These are phyloP conservation scores for Vombatus ursinus DNA, from an alignment of 2,113 vertebrate genomes.

Conservation along the genomic window DNA sequence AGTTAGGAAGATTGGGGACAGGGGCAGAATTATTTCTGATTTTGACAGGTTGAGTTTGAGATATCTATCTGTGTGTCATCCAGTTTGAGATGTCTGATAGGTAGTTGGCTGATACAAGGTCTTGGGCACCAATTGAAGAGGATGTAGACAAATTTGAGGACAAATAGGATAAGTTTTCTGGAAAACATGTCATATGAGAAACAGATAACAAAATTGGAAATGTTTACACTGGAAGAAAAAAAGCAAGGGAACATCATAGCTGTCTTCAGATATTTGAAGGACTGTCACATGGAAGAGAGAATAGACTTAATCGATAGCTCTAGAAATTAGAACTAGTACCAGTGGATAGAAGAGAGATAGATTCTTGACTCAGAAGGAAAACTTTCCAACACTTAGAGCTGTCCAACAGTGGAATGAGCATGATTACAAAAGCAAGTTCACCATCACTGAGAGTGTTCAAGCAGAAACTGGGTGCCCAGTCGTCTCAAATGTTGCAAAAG, in stretches of 20 bases:
- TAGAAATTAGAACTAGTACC: not conserved
- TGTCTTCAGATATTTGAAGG: not conserved
- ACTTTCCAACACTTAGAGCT: not conserved
- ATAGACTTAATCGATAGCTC: not conserved
- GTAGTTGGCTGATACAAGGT: not conserved
- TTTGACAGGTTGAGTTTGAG: not conserved
- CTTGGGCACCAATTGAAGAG: not conserved
- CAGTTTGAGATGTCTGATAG: not conserved
- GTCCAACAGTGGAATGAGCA: not conserved
- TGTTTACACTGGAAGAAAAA: not conserved
- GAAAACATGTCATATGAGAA: not conserved
- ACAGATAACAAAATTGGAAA: not conserved
- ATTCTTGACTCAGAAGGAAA: not conserved
- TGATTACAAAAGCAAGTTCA: not conserved
- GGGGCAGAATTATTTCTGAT: not conserved
- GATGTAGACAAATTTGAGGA: not conserved
- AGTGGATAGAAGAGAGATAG: not conserved
- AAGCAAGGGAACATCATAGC: not conserved
- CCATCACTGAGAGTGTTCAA: not conserved
- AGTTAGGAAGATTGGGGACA: not conserved
- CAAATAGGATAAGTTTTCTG: not conserved
- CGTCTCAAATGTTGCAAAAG: not conserved
- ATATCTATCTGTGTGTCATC: not conserved
- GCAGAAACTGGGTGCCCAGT: not conserved
- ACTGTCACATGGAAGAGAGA: not conserved